Evolutionary conservation across 2,797 vertebrate genomes (phyloP).

Genomic region (Coilia nasus): DNA sequence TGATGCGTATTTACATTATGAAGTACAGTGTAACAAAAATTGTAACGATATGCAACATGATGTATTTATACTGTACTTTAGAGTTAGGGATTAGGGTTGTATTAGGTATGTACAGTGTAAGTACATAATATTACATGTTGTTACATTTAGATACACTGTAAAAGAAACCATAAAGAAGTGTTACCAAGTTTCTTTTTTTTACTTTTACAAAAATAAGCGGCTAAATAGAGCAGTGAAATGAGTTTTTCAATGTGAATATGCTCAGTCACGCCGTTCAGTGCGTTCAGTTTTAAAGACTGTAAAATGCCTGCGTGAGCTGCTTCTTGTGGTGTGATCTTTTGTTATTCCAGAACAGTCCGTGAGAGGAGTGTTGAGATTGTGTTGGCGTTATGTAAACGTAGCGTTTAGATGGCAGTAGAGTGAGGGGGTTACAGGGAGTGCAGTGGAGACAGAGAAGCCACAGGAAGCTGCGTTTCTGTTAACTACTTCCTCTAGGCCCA

Average conservation of each 20-base stretch:
- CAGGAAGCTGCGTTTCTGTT: conserved; percentile 48
- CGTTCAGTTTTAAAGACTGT: background rate
- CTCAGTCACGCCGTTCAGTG: background rate
- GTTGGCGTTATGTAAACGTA: conserved; percentile 29
- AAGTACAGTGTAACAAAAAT: background rate
- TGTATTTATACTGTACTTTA: too few relatives aligned
- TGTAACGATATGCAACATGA: background rate
- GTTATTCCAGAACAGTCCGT: background rate
- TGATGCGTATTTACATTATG: too few relatives aligned
- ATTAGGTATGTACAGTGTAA: too few relatives aligned
- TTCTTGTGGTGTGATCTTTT: background rate
- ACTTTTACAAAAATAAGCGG: too few relatives aligned
- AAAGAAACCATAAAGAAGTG: too few relatives aligned
- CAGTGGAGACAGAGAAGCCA: conserved; percentile 29
- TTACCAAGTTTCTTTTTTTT: too few relatives aligned
- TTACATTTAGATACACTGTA: too few relatives aligned
- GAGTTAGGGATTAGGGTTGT: too few relatives aligned
- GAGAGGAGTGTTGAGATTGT: background rate
- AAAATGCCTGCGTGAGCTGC: background rate
- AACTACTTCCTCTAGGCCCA: conserved; percentile 60
- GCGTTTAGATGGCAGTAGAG: conserved; percentile 3
- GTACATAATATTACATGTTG: too few relatives aligned
- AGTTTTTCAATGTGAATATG: background rate
- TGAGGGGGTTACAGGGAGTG: conserved; percentile 56
- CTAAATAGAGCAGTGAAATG: too few relatives aligned